Evolutionary conservation across 2,888 invertebrate genomes (phyloP), one percentile per base, ranked within the genome.

Genomic region (Ecdyonurus torrentis): DNA sequence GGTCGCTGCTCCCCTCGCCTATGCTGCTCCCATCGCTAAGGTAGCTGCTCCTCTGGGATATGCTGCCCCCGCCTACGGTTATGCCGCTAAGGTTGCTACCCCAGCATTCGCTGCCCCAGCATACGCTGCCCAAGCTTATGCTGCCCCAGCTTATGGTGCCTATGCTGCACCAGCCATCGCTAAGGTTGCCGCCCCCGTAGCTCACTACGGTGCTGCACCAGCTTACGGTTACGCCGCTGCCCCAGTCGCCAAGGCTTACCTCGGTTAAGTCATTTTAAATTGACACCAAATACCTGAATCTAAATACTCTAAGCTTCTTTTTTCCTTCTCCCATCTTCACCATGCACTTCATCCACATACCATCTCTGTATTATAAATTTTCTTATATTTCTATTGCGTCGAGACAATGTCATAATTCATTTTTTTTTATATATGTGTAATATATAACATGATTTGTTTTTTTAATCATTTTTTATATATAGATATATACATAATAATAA

Each of bases 1-100:
- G 1, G 23, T 69, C 18, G 67, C 67, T 61, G 69, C 69, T 65
- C 66, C 66, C 63, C 69, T 65, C 66, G 66, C 66, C 23, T 69
- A 69, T 66, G 66, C 67, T 55, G 67, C 69, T 62, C 64, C 67
- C 52, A n/a, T 10, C 23, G 63, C 37, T n/a, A 23, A 60, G n/a
- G 60, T 19, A 7, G 60, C 63, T 22, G 25, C 52, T 58, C 20
- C 20, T 37, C 2, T 15, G 19, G 10, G n/a, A 3, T 22, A 22
- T 23, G 62, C 62, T 1, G 58, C 62, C 18, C 23, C 24, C 55
- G 53, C 7, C 2, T 50, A 24, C 24, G 53, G 20, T 19, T 23
- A 52, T 24, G n/a, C 52, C 58, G 61, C 58, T 7, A 53, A 23
- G 2, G 53, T 25, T 25, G 53, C 25, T 10, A 53, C 55, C 19